Base-by-base conservation (phyloP, 2,797 vertebrate genomes). In the Gastrophryne carolinensis region DNA sequence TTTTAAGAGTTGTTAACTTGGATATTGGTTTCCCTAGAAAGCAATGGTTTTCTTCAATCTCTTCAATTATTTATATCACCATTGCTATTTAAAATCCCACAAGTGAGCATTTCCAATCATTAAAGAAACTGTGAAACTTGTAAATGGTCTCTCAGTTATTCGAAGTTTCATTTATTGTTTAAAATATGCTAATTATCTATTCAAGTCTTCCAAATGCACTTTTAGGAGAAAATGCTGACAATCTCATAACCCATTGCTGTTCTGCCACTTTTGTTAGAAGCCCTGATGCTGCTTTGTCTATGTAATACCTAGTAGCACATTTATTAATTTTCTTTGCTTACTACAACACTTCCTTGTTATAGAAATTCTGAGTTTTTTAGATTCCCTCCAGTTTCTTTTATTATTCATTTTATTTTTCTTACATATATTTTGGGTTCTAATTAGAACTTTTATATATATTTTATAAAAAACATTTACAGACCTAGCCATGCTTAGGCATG, bases 211-310 rank as follows among this genome's bases (percentile, higher is more conserved):
- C 47, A 53, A 23, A 53, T 64, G 47, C 53, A 72, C 44, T 62
- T 71, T 61, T 27, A 53, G 11, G 5, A 30, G 54, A 64, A 73
- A 9, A 19, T 39, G 71, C 71, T 73, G 71, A 73, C 71, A 73
- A 73, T 63, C 54, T 62, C 26, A 72, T 15, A 41, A n/a, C 34
- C 9, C 34, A 41, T 13, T 27, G 17, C 15, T 30, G 17, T 21
- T 30, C 32, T 13, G 4, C 26, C 19, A 2, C 34, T 53, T 53
- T 63, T 11, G 32, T 21, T 37, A 30, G 41, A 56, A 62, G 58
- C 54, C 23, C 26, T 63, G 71, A 73, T 63, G 63, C 19, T 73
- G 49, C 60, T 63, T 17, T 60, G 68, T 69, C 26, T 29, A 41
- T 69, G 34, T 69, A 69, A 69, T 13, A 44, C 24, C 2, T 19